phyloP scores from a whole-genome alignment of 2,113 vertebrate genomes.

The Glaucomys volans region DNA sequence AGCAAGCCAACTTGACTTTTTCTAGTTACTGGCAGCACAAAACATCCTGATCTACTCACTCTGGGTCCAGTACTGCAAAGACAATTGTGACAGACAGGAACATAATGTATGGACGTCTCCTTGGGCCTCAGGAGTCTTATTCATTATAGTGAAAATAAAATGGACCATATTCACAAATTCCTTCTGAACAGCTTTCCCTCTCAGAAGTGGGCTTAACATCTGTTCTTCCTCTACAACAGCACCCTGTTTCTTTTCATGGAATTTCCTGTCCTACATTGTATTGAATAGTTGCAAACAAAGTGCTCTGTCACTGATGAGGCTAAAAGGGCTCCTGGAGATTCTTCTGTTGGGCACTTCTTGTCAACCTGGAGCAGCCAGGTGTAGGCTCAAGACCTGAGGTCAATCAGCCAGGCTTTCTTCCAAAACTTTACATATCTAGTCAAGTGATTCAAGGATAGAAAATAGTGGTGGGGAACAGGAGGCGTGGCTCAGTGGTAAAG shows the following conservation, averaged over 20 bases:
- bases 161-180: background rate
- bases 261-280: background rate
- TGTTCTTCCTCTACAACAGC: background rate
- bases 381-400: background rate
- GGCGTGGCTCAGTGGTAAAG: background rate
- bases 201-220: no score
- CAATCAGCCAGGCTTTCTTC: background rate
- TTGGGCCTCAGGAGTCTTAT: background rate
- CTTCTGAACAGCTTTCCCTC: background rate
- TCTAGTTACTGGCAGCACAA: background rate
- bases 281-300: background rate
- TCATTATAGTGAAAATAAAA: background rate
- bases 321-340: background rate
- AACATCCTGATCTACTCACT: background rate
- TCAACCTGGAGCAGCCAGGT: background rate
- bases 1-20: background rate
- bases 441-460: background rate
- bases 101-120: background rate
- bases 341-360: background rate
- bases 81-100: background rate
- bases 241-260: background rate
- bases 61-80: background rate
- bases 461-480: background rate
- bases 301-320: background rate
- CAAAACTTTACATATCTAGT: background rate